Conservation (phyloP, 2,113 vertebrate species). For the Hemichromis elongatus region DNA sequence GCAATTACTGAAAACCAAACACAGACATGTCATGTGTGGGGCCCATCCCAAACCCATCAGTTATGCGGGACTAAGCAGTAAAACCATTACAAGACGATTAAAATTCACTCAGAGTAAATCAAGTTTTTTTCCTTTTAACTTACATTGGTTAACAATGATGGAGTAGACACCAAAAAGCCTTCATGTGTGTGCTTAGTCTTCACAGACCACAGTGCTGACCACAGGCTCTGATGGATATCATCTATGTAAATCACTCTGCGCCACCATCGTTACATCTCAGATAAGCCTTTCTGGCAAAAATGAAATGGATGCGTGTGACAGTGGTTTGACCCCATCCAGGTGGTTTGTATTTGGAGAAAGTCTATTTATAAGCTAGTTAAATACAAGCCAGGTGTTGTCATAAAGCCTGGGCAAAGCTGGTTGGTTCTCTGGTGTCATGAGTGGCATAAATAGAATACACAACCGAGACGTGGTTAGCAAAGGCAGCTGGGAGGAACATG, state of each 20-base stretch:
- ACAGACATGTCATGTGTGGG: slow-evolving; percentile 40
- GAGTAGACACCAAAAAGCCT: not conserved
- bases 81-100: slow-evolving; percentile 51
- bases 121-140: slow-evolving; percentile 12
- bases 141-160: not conserved
- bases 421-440: slow-evolving; percentile 33
- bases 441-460: slow-evolving; percentile 26
- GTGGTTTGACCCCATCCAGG: slow-evolving; percentile 55
- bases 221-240: not conserved
- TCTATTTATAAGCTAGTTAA: slow-evolving; percentile 67
- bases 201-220: not conserved
- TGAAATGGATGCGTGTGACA: slow-evolving; percentile 35
- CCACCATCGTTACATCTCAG: slow-evolving; percentile 17
- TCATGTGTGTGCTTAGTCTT: not conserved
- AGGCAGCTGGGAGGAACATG: slow-evolving; percentile 13
- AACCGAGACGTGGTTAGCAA: not conserved
- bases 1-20: slow-evolving; percentile 56
- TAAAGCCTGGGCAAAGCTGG: slow-evolving; percentile 36
- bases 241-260: not conserved
- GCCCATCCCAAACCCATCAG: slow-evolving; percentile 46
- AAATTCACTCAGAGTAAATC: slow-evolving; percentile 36
- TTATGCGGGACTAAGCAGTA: slow-evolving; percentile 24
- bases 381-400: slow-evolving; percentile 68
- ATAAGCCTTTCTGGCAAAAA: not conserved
- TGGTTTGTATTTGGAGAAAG: slow-evolving; percentile 61